Percentiles rank a stretch among this genome's conserved stretches.
phyloP scores from a whole-genome alignment of 2,113 vertebrate genomes.

The Paracanthobrama guichenoti region DNA sequence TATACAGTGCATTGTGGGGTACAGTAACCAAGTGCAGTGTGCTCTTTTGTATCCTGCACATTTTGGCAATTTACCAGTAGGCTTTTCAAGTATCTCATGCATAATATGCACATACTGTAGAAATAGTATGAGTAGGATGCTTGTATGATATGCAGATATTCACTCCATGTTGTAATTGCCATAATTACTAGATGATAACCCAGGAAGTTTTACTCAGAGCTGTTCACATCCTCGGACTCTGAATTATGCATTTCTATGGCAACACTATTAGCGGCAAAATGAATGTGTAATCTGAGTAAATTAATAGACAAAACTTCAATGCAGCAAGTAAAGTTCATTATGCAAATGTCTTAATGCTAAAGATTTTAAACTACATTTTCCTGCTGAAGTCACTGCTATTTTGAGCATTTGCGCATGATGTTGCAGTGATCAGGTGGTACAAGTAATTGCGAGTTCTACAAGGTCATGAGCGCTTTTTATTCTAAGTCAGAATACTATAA shows the following conservation, averaged over 20 bases:
- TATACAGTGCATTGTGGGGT: not conserved
- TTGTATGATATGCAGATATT: not conserved
- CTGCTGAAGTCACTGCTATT: too few relatives aligned
- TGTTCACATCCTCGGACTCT: not conserved
- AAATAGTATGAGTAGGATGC: not conserved
- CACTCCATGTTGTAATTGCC: not conserved
- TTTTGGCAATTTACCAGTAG: not conserved
- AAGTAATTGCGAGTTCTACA: too few relatives aligned
- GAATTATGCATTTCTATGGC: slow-evolving; percentile 10
- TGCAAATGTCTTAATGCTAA: not conserved
- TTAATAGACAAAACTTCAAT: not conserved
- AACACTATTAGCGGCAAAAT: not conserved
- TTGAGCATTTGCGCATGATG: too few relatives aligned
- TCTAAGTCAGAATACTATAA: not conserved
- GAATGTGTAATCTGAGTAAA: not conserved
- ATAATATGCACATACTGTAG: not conserved
- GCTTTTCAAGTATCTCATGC: not conserved
- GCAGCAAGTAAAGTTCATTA: not conserved
- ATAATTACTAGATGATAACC: not conserved
- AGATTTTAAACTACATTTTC: not conserved
- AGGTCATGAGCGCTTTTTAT: not conserved
- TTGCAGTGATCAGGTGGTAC: too few relatives aligned
- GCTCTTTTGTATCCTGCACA: not conserved
- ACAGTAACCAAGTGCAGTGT: not conserved
- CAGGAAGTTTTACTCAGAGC: not conserved